phyloP scores from a whole-genome alignment of 2,113 vertebrate species.

The Anoura caudifer region DNA sequence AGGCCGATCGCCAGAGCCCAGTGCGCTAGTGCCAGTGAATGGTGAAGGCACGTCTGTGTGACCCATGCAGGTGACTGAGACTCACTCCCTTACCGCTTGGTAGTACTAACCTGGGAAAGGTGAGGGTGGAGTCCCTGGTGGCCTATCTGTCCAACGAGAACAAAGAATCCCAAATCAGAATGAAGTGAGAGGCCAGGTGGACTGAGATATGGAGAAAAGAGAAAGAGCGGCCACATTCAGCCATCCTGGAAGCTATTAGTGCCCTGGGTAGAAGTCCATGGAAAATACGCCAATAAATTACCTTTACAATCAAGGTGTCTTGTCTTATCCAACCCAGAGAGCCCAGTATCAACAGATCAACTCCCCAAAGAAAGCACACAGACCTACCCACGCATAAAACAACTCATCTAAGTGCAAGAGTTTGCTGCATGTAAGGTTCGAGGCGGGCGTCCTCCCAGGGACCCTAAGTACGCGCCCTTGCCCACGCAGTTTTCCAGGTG shows the following conservation, averaged over 20 bases:
- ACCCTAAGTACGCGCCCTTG: not conserved
- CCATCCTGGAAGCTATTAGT: not conserved
- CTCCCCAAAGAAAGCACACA: not conserved
- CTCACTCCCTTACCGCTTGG: not conserved
- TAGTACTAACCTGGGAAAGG: not conserved
- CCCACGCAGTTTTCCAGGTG: not conserved
- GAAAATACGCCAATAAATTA: conserved; percentile 3
- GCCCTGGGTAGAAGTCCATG: not conserved
- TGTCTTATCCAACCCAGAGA: not conserved
- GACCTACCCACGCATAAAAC: not conserved
- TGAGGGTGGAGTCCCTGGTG: not conserved
- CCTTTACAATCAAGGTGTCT: not conserved
- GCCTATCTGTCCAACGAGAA: not conserved
- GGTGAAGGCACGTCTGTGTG: not conserved
- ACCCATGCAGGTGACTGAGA: accelerated
- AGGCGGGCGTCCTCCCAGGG: not conserved
- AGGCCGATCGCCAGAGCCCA: not conserved
- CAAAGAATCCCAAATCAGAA: not conserved
- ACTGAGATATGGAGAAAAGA: not conserved
- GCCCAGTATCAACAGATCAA: not conserved
- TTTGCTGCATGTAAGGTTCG: not conserved
- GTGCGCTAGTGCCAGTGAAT: accelerated
- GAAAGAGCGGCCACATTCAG: not conserved
- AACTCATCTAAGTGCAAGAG: not conserved
- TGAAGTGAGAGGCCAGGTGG: not conserved